Base-by-base conservation (phyloP, 2,113 vertebrate species). In the human region DNA sequence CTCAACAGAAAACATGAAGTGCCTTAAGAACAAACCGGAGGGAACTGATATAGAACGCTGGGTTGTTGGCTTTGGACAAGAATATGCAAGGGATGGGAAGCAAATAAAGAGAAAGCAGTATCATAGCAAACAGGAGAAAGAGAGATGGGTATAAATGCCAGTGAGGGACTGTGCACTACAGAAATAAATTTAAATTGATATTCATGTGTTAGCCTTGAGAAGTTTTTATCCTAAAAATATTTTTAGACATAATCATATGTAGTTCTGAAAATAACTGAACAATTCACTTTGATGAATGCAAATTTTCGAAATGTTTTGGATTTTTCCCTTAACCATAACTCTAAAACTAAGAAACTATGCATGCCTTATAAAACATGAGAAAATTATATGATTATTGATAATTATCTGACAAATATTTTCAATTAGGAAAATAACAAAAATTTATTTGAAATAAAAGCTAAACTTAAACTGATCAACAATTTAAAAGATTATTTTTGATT, bases 291-390 rank as follows among this genome's bases (percentile, higher is more conserved):
- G 43, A 25, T 76, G 68, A 86, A 35, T 55, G 25, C 16, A 92
- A 81, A 73, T 82, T 86, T 64, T 89, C 11, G 10, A 87, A 85
- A 78, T 92, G 3, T 87, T 85, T 91, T 68, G 11, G 48, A 72
- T 78, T 43, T 94, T 73, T 93, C 22, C 1, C 43, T 70, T 78
- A 64, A 75, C 22, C 16, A 85, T 78, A 52, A 93, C 30, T 16
- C 35, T 86, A 92, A 90, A 87, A 73, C 86, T 45, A 92, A 95
- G 68, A 27, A 83, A 89, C 66, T 91, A 66, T 79, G 2, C 10
- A 50, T 61, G 20, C 17, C 4, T 92, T 84, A 93, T 50, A 79
- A 92, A 93, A 85, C 35, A 55, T 25, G 35, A 86, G 48, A 30
- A 83, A 83, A n/a, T 57, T 73, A 70, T 40, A n/a, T 76, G 27